Evolutionary conservation across 2,113 vertebrate species (phyloP).

Genomic region (Oncorhynchus mykiss): DNA sequence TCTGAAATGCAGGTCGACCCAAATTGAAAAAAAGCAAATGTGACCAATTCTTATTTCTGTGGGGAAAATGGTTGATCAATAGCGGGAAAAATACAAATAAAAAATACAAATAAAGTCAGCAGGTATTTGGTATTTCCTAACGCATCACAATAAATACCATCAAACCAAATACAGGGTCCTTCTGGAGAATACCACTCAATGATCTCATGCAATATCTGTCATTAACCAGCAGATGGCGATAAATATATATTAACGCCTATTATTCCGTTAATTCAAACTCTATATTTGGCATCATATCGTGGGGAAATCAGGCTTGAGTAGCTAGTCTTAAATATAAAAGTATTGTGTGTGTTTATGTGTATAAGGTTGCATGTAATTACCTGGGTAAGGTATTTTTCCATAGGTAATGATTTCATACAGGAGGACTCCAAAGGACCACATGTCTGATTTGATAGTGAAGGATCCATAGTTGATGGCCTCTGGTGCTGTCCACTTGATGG

Average conservation of each 20-base stretch:
- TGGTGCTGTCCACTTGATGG: slow-evolving; percentile 96
- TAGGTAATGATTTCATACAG: slow-evolving; percentile 92
- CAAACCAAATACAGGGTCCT: too few relatives aligned
- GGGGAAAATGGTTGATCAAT: not conserved
- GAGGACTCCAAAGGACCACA: slow-evolving; percentile 96
- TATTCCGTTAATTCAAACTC: too few relatives aligned
- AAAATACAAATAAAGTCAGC: not conserved
- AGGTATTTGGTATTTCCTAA: too few relatives aligned
- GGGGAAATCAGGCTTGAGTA: not conserved
- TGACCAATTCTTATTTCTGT: not conserved
- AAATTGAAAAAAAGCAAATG: not conserved
- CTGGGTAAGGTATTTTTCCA: slow-evolving; percentile 94
- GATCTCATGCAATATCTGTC: too few relatives aligned
- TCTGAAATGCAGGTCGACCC: not conserved
- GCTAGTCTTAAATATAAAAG: not conserved
- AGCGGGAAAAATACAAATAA: not conserved
- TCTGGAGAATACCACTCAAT: too few relatives aligned
- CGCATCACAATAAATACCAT: too few relatives aligned
- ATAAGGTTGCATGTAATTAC: slow-evolving; percentile 61
- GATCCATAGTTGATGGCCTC: slow-evolving; percentile 95
- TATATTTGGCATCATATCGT: too few relatives aligned
- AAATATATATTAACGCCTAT: not conserved
- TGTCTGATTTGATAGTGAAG: slow-evolving; percentile 97
- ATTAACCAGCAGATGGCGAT: slow-evolving; percentile 27
- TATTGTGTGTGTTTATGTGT: not conserved